phyloP scores from a whole-genome alignment of 2,113 vertebrate species.

The Pelusios castaneus region DNA sequence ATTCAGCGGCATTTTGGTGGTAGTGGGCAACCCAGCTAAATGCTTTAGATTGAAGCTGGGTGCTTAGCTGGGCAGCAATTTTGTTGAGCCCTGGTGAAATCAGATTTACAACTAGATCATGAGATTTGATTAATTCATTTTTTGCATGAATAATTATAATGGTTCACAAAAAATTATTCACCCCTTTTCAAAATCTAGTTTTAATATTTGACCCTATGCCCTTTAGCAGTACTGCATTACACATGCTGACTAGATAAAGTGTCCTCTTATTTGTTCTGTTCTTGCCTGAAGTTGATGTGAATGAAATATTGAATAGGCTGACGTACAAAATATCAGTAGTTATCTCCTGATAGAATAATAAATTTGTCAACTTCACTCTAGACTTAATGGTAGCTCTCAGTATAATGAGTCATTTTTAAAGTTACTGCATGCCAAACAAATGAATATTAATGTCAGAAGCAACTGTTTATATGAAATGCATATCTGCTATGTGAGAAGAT shows the following conservation, averaged over 20 bases:
- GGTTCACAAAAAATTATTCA: neutral
- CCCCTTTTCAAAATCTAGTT: neutral
- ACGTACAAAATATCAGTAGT: neutral
- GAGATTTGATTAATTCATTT: neutral
- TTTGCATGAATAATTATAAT: neutral
- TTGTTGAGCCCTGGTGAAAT: neutral
- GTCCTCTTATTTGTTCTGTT: neutral
- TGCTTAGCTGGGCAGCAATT: no score
- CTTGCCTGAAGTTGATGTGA: neutral
- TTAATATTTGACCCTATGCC: neutral
- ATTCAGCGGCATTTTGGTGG: no score
- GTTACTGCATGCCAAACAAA: neutral
- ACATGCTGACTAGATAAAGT: rapidly evolving
- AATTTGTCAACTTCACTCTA: neutral
- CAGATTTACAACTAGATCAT: neutral
- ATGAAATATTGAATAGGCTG: neutral
- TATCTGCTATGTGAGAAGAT: neutral
- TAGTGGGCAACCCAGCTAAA: no score
- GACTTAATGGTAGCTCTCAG: neutral
- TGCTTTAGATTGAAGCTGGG: no score
- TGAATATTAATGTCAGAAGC: neutral
- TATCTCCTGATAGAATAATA: neutral
- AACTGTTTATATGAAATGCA: neutral
- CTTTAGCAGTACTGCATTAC: neutral
- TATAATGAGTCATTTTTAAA: neutral